Percentiles rank a stretch among this genome's conserved stretches.
These are phyloP conservation scores for Plebejus argus DNA, from an alignment of 2,888 invertebrate species.

Conservation along the genomic window DNA sequence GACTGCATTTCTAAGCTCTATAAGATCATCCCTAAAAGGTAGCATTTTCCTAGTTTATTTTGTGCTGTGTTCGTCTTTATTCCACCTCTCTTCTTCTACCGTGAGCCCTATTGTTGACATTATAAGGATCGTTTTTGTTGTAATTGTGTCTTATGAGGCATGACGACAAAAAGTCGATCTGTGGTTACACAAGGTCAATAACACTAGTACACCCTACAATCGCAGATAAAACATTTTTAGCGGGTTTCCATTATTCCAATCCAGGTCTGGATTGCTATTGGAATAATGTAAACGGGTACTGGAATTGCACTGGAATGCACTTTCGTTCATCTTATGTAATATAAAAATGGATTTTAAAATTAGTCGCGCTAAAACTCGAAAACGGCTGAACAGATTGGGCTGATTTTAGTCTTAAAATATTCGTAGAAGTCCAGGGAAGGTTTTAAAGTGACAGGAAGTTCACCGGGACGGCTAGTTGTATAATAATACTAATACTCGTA, in stretches of 20 bases:
- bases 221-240: slow-evolving; percentile 27
- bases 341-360: too few species aligned
- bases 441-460: too few species aligned
- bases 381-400: too few species aligned
- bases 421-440: too few species aligned
- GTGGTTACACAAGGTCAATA: slow-evolving; percentile 47
- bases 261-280: too few species aligned
- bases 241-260: background rate
- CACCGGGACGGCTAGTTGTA: too few species aligned
- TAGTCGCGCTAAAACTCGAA: too few species aligned
- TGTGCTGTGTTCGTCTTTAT: background rate
- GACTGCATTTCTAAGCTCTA: background rate
- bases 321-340: too few species aligned
- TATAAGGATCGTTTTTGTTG: slow-evolving; percentile 8
- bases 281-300: too few species aligned
- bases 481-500: too few species aligned
- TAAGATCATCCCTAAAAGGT: background rate
- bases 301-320: too few species aligned
- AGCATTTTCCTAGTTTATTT: background rate
- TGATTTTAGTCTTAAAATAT: too few species aligned
- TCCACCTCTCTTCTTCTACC: background rate
- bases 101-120: background rate
- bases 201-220: slow-evolving; percentile 37
- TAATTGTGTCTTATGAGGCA: slow-evolving; percentile 31
- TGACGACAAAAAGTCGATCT: slow-evolving; percentile 45